These are phyloP conservation scores for Porites lobata DNA, from an alignment of 92 coral and sea anemone species.

Conservation along the genomic window DNA sequence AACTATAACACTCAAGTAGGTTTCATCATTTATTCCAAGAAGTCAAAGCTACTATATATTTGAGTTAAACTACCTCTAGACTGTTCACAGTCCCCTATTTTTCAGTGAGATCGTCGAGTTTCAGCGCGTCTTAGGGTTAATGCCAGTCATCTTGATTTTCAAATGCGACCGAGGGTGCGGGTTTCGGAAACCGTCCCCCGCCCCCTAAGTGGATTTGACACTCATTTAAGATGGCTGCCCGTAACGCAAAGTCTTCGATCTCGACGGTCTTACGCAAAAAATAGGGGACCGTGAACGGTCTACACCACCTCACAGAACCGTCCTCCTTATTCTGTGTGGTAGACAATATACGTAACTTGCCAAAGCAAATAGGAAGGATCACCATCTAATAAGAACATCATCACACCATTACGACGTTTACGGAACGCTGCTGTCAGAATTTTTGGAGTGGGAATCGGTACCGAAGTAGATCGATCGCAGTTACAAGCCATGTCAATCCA, in stretches of 20 bases:
- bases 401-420: slow-evolving; percentile 61
- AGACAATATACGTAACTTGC: slow-evolving; percentile 46
- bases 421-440: slow-evolving; percentile 57
- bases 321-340: slow-evolving; percentile 51
- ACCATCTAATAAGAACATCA: slow-evolving; percentile 56
- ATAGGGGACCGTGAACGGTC: too few species aligned
- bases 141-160: too few species aligned
- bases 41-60: slow-evolving; percentile 54
- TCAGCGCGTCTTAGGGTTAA: too few species aligned
- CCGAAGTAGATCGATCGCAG: slow-evolving; percentile 49
- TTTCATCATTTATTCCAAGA: slow-evolving; percentile 61
- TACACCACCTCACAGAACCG: slow-evolving; percentile 35
- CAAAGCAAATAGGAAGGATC: slow-evolving; percentile 57
- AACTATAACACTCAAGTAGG: slow-evolving; percentile 67
- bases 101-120: too few species aligned
- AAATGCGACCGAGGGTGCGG: too few species aligned
- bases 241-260: too few species aligned
- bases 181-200: too few species aligned
- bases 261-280: too few species aligned
- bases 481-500: slow-evolving; percentile 66
- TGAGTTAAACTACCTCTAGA: slow-evolving; percentile 49
- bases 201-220: too few species aligned
- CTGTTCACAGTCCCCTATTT: too few species aligned
- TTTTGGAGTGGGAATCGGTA: slow-evolving; percentile 74
- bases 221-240: too few species aligned